Conservation (phyloP, 2,888 invertebrate species). For the Tipula helvola region DNA sequence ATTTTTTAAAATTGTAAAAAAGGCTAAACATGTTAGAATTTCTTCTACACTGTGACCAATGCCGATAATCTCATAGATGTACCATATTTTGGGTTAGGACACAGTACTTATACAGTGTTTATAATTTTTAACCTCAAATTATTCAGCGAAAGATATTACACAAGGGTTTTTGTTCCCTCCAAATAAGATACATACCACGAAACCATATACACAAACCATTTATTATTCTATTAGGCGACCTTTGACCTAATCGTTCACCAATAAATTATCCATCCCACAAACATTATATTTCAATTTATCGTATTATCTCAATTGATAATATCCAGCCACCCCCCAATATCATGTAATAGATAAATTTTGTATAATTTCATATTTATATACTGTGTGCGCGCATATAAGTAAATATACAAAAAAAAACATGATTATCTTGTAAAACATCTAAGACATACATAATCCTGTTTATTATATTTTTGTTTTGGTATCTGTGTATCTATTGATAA, state of each 20-base stretch:
- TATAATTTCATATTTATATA: not conserved
- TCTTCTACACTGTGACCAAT: no score
- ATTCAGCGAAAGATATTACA: no score
- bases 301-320: not conserved
- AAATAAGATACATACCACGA: no score
- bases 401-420: not conserved
- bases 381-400: not conserved
- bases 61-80: no score
- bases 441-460: not conserved
- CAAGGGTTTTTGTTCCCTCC: no score
- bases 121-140: no score
- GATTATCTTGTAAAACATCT: constrained; percentile 4
- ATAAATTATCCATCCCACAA: not conserved
- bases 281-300: not conserved
- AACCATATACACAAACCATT: not conserved
- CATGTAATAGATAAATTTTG: not conserved
- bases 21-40: no score
- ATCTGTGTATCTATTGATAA: not conserved
- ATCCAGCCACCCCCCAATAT: not conserved
- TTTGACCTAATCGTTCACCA: not conserved
- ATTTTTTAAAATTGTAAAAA: no score
- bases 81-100: no score
- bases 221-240: not conserved
- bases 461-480: not conserved
- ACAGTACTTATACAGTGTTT: no score